Percentiles rank a stretch among this genome's conserved stretches.
Conservation (phyloP, 2,113 vertebrate species). For the Xerus inauris region DNA sequence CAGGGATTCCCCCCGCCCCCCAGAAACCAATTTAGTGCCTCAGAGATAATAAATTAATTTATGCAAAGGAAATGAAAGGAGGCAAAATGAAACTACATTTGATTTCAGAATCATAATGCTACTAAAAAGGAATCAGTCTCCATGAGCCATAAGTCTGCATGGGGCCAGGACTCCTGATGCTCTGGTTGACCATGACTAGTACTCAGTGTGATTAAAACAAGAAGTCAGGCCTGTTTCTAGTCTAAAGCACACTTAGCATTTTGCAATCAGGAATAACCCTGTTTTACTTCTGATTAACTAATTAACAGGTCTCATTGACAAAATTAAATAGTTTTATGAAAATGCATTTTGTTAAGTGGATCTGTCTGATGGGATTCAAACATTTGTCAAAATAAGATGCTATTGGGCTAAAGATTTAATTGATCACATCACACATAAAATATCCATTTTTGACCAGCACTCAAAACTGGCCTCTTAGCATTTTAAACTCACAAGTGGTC, state of each 20-base stretch:
- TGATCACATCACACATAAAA: slow-evolving; percentile 10
- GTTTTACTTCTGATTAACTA: slow-evolving; percentile 33
- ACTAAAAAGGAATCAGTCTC: background rate
- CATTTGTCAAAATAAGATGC: background rate
- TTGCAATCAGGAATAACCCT: background rate
- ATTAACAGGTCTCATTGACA: background rate
- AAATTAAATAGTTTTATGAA: slow-evolving; percentile 52
- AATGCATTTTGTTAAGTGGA: background rate
- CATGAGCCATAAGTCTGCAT: background rate
- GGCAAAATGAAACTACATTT: slow-evolving; percentile 7
- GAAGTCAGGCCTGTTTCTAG: background rate
- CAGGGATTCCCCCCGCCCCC: background rate
- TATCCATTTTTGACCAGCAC: background rate
- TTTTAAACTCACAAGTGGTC: background rate
- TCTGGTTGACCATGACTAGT: background rate
- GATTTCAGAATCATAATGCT: slow-evolving; percentile 30
- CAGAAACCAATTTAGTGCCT: background rate
- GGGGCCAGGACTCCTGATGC: background rate
- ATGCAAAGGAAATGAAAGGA: background rate
- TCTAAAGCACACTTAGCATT: background rate
- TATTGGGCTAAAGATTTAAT: background rate
- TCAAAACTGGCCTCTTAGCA: slow-evolving; percentile 33
- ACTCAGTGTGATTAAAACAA: background rate
- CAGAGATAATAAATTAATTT: background rate
- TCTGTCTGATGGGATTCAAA: background rate